Evolutionary conservation across 2,888 invertebrate species (phyloP), one percentile per base, ranked within the genome.

Genomic region (Cyclophora punctaria): DNA sequence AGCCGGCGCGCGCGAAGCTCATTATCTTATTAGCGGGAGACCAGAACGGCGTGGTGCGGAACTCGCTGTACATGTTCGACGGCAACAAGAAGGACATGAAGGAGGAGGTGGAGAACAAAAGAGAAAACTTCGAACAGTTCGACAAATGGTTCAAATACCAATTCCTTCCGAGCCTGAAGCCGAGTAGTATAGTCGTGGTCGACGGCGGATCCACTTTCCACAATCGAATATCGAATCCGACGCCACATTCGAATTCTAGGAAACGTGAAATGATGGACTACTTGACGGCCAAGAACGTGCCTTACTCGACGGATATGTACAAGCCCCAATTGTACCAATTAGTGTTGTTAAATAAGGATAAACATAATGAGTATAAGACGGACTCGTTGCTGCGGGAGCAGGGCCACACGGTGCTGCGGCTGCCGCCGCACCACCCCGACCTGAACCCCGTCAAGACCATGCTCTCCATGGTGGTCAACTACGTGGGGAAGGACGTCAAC

Each of bases 191-290:
- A n/a, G 60, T 70, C 1, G 62, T 70, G 4, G 61, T 70, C 3
- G 69, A 70, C 33, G 62, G 63, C 0, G 69, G 64, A 2, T 62
- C 62, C 6, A 57, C 56, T 46, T 69, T 64, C 57, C 63, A 68
- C 55, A 67, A 64, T 51, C 55, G 68, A 43, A 45, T 68, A 4
- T 60, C 57, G 7, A 67, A 67, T 52, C 59, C 64, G 7, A 57
- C 56, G 7, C 69, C 69, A 1, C 65, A 69, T 48, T 66, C 65
- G 1, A 65, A 66, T 53, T 68, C 69, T 1, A 59, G 58, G 51
- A 67, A 63, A 48, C 64, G 64, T 43, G 68, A 69, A 42, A 65
- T 69, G 60, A 65, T 68, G 64, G 69, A 70, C 47, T 68, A 64
- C 50, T 52, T 70, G 44, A 61, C 65, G 35, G 59, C 60, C 3